Evolutionary conservation across 2,888 invertebrate genomes (phyloP), one percentile per base, ranked within the genome.

Genomic region (Cheilosia pagana): DNA sequence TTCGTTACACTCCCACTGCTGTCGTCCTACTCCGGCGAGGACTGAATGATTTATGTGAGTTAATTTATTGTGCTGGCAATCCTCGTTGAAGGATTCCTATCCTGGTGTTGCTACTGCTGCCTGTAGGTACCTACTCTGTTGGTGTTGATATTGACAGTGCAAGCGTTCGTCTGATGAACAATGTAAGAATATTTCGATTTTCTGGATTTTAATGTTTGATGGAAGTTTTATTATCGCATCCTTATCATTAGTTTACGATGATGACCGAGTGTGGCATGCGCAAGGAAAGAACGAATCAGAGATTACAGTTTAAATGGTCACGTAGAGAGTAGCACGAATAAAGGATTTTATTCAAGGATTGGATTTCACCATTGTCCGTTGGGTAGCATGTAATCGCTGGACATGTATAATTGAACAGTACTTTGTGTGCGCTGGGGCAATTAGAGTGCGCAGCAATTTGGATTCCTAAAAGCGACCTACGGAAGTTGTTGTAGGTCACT

Each of bases 11-110:
- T 68, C 77, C 82, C 82, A 82, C 82, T 82, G 72, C 68, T 82
- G 81, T 86, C 63, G 81, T 86, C 63, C 63, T 45, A 59, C 88
- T 74, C 63, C 63, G n/a, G 45, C 74, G 55, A 74, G 78, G 57
- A 65, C 65, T 88, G 88, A 89, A 90, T 90, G 90, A 90, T 90
- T 90, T 90, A 90, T 90, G 88, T 81, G 86, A 87, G 86, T 87
- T 87, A 87, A 88, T 88, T 88, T 88, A 88, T 88, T 85, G 35
- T 35, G 83, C 86, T 74, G 74, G 67, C 74, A 74, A 83, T 83
- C 79, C 45, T 53, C 53, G 74, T 59, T 68, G 67, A 62, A 65
- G 68, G 63, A 79, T 59, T 68, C 72, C 31, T 43, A 10, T 68
- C 72, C 31, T 43, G 12, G 19, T 78, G 43, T 14, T 59, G 43